Evolutionary conservation across 1,140 invertebrate genomes (phyloP), one percentile per base, ranked within the genome.

Genomic region (Zaprionus ornatus): DNA sequence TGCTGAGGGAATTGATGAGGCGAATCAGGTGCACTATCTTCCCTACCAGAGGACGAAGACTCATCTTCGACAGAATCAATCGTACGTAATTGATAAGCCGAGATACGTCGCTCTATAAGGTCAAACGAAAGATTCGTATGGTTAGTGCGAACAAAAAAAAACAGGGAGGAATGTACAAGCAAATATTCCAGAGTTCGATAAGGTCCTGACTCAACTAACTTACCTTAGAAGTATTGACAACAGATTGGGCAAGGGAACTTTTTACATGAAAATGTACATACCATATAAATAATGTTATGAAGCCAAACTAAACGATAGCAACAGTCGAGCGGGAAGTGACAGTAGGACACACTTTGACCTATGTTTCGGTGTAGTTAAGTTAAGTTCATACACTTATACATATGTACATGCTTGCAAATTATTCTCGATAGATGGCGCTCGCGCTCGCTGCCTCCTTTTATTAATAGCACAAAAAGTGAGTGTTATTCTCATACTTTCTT

Each of bases 31-130:
- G 88, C 82, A 72, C 91, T 90, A 68, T 91, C 91, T 60, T 92
- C 91, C 57, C 88, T 82, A 15, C 91, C 91, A 61, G 91, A 92
- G 19, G 91, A 92, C 54, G 91, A 92, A 23, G 91, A 84, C 72
- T 92, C 91, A 90, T 91, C 91, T 77, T 92, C 91, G 73, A 77
- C 90, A 68, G 91, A 92, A 84, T 92, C 91, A 80, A 91, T 92
- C 57, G 90, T 81, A 42, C 84, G 78, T 69, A 92, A 88, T 84
- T 92, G 91, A 87, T 73, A 92, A 67, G 91, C 91, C 82, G 91
- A 92, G 82, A 92, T 92, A 61, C 91, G 91, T 77, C 91, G 91
- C 69, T 92, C 91, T 92, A 79, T 45, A 77, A 79, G 29, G 23
- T 60, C 23, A 50, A 87, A 56, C 10, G 60, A 29, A 37, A 82